Percentiles rank a stretch among this genome's conserved stretches.
These are phyloP conservation scores for Opisthograptis luteolata DNA, from an alignment of 2,888 invertebrate genomes.

Conservation along the genomic window DNA sequence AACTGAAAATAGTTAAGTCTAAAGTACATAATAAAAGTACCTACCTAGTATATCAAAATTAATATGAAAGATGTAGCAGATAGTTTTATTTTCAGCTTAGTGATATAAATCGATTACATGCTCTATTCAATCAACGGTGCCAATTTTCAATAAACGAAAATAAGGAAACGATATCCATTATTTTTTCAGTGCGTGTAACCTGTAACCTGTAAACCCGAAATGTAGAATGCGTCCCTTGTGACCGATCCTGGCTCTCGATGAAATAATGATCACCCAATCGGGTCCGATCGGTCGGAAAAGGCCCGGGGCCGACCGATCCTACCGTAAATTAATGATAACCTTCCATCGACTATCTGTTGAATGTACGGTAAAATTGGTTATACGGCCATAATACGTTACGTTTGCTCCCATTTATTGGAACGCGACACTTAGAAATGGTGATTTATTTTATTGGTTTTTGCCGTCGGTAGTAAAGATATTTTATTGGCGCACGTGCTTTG, in stretches of 20 bases:
- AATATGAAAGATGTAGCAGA: too few species aligned
- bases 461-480: constrained; percentile 17
- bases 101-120: too few species aligned
- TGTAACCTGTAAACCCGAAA: constrained; percentile 48
- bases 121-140: constrained; percentile 37
- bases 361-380: constrained; percentile 46
- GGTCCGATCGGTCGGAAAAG: constrained; percentile 37
- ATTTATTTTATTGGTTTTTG: constrained; percentile 26
- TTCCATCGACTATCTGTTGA: constrained; percentile 66
- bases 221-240: constrained; percentile 63
- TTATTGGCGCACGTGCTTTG: constrained; percentile 4
- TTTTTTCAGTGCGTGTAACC: constrained; percentile 52
- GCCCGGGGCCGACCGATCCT: constrained; percentile 43
- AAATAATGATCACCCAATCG: constrained; percentile 68
- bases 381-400: constrained; percentile 31
- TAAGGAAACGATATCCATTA: constrained; percentile 45
- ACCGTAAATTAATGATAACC: constrained; percentile 62
- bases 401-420: constrained; percentile 23
- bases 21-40: too few species aligned
- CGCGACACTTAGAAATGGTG: constrained; percentile 22
- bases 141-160: constrained; percentile 52
- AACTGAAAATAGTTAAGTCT: too few species aligned
- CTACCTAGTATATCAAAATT: too few species aligned
- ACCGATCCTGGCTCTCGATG: constrained; percentile 60
- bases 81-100: too few species aligned